A percentile compares a stretch with the other conserved stretches of the same genome.
Conservation (phyloP, 2,888 invertebrate species). For the Rhodophaea formosa region DNA sequence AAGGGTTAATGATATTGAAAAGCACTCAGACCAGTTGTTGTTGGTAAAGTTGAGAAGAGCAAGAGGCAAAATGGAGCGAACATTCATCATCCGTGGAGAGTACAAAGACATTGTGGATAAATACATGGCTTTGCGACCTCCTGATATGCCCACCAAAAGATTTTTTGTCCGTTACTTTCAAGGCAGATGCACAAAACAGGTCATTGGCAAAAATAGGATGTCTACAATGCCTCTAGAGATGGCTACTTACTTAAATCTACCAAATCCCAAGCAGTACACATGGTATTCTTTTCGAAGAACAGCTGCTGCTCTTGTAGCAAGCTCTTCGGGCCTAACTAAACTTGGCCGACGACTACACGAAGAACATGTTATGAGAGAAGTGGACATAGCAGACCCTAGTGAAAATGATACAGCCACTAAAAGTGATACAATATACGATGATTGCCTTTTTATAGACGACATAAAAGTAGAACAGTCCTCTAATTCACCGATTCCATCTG, state of each 20-base stretch:
- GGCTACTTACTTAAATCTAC: constrained; percentile 25
- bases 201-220: constrained; percentile 4
- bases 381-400: constrained; percentile 17
- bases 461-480: background rate
- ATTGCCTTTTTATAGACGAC: too few species aligned
- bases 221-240: constrained; percentile 15
- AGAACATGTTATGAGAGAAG: constrained; percentile 25
- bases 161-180: constrained; percentile 3
- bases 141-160: background rate
- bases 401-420: background rate
- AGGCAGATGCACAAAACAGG: constrained; percentile 1
- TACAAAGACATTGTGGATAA: constrained; percentile 21
- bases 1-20: constrained; percentile 15
- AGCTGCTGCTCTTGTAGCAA: constrained; percentile 25
- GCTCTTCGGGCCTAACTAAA: constrained; percentile 21
- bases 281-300: constrained; percentile 27
- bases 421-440: background rate
- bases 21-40: constrained; percentile 13
- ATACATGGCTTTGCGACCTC: constrained; percentile 19
- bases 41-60: constrained; percentile 13
- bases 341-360: constrained; percentile 27
- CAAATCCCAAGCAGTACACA: constrained; percentile 24
- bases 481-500: background rate
- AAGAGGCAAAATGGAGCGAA: constrained; percentile 15
- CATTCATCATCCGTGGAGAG: constrained; percentile 17